A percentile compares a stretch with the other conserved stretches of the same genome.
These are phyloP conservation scores for Pachyrhynchus sulphureomaculatus DNA, from an alignment of 1,140 invertebrate species.

Conservation along the genomic window DNA sequence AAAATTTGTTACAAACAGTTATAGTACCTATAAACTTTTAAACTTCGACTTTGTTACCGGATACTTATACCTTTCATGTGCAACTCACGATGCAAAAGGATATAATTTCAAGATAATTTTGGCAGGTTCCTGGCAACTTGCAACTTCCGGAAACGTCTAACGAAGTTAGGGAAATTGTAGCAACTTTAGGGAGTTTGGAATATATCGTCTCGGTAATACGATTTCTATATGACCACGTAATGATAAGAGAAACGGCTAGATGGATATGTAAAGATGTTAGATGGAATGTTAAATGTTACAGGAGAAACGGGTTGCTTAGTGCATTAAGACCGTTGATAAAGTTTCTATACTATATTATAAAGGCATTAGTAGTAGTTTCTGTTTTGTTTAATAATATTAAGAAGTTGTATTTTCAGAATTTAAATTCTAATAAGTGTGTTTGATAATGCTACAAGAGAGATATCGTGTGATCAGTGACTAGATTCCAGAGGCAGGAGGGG, in stretches of 20 bases:
- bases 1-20: too few species aligned
- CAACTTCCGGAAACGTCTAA: conserved; percentile 26
- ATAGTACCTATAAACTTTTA: too few species aligned
- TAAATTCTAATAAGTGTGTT: too few species aligned
- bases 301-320: too few species aligned
- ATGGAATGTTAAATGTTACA: background rate
- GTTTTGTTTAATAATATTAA: too few species aligned
- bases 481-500: too few species aligned
- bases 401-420: too few species aligned
- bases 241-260: conserved; percentile 6
- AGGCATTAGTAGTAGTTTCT: too few species aligned
- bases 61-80: conserved; percentile 9
- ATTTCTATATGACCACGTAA: conserved; percentile 18
- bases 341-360: too few species aligned
- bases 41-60: conserved; percentile 8
- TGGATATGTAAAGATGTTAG: background rate
- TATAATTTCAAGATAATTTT: conserved; percentile 25
- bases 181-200: conserved; percentile 10
- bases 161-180: conserved; percentile 23
- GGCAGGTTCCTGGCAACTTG: conserved; percentile 14
- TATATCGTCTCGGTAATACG: conserved; percentile 19
- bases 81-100: background rate
- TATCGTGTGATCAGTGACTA: too few species aligned
- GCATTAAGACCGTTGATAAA: too few species aligned
- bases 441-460: too few species aligned